Evolutionary conservation across 1,140 invertebrate genomes (phyloP).

Genomic region (Varroa destructor): DNA sequence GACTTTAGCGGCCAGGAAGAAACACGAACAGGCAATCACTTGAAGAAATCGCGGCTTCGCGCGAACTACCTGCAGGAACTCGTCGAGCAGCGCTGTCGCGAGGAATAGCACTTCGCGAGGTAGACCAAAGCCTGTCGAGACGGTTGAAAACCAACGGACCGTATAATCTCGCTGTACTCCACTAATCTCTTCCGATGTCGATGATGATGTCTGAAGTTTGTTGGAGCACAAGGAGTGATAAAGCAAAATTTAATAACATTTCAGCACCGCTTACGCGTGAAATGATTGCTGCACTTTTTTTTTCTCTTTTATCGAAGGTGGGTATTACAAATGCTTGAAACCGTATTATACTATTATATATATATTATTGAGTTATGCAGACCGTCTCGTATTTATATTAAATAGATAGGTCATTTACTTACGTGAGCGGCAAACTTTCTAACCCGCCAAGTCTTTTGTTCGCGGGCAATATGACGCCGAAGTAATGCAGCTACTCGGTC

Average conservation of each 20-base stretch:
- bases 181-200: conserved; percentile 1
- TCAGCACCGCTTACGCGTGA: background rate
- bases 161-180: conserved; percentile 23
- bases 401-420: background rate
- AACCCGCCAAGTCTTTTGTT: background rate
- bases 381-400: too few relatives aligned
- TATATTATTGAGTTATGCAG: background rate
- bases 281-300: background rate
- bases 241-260: too few relatives aligned
- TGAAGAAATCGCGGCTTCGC: conserved; percentile 18
- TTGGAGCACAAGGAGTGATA: too few relatives aligned
- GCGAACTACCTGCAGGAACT: conserved; percentile 15
- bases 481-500: conserved; percentile 1
- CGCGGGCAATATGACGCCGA: background rate
- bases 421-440: conserved; percentile 22
- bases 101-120: conserved; percentile 17
- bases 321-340: background rate
- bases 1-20: conserved; percentile 23
- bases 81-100: conserved; percentile 26
- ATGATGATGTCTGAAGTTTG: conserved; percentile 3
- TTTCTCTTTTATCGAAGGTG: background rate
- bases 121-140: conserved; percentile 7
- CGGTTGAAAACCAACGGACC: conserved; percentile 25
- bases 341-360: background rate
- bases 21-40: conserved; percentile 20